A percentile compares a stretch with the other conserved stretches of the same genome.
These are phyloP conservation scores for Ceratothoa steindachneri DNA, from an alignment of 2,888 invertebrate genomes.

Conservation along the genomic window DNA sequence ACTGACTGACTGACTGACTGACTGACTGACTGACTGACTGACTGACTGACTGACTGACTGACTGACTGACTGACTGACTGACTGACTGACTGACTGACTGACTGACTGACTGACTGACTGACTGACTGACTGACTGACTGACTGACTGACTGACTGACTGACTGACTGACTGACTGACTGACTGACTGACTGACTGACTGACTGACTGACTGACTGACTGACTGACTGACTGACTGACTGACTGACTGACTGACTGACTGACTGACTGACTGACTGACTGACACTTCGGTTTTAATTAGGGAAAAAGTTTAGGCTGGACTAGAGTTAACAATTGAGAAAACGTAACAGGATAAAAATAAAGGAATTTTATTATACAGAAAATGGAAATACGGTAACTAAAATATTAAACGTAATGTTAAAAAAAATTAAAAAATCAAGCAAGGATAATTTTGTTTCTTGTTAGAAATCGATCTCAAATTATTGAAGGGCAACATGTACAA, in stretches of 20 bases:
- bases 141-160: neutral
- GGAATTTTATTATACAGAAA: too few species aligned
- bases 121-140: neutral
- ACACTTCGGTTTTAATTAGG: too few species aligned
- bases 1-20: neutral
- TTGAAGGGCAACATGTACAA: too few species aligned
- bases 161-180: neutral
- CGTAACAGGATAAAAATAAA: too few species aligned
- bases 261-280: neutral
- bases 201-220: neutral
- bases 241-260: neutral
- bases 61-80: neutral
- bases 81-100: neutral
- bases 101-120: neutral
- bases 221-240: neutral
- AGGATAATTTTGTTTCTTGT: too few species aligned
- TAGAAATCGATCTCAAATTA: too few species aligned
- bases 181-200: neutral
- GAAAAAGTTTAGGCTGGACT: too few species aligned
- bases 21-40: neutral
- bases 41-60: neutral
- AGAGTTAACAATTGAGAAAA: too few species aligned
- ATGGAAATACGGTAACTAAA: too few species aligned
- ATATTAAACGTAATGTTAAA: too few species aligned
- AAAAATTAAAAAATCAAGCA: too few species aligned